Conservation (phyloP, 2,888 invertebrate species). For the Cataglyphis cursor region DNA sequence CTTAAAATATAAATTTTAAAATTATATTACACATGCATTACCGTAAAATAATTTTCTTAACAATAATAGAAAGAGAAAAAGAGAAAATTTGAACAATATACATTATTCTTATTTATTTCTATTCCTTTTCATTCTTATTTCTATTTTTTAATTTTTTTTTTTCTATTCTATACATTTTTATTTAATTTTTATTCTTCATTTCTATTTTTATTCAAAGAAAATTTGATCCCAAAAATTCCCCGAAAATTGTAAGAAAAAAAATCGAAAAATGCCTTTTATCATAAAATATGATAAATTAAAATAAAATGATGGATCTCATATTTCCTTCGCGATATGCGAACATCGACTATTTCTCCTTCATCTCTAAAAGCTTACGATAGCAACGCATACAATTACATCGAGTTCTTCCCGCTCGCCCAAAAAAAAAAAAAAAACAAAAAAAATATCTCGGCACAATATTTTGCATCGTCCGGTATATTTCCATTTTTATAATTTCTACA, state of each 20-base stretch:
- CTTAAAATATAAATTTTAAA: too few species aligned
- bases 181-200: too few species aligned
- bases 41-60: background rate
- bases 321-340: background rate
- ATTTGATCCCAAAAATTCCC: background rate
- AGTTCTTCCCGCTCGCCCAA: background rate
- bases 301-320: too few species aligned
- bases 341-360: constrained; percentile 6
- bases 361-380: background rate
- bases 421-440: background rate
- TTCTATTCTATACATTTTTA: too few species aligned
- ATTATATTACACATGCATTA: background rate
- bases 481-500: constrained; percentile 17
- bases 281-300: too few species aligned
- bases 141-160: too few species aligned
- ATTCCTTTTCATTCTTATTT: too few species aligned
- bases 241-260: background rate
- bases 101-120: background rate
- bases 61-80: background rate
- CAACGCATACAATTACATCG: constrained; percentile 8
- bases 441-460: background rate
- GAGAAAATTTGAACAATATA: background rate
- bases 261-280: background rate
- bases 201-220: background rate
- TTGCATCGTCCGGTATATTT: background rate